Conservation (phyloP, 2,888 invertebrate species). For the Nephrocerus scutellatus region DNA sequence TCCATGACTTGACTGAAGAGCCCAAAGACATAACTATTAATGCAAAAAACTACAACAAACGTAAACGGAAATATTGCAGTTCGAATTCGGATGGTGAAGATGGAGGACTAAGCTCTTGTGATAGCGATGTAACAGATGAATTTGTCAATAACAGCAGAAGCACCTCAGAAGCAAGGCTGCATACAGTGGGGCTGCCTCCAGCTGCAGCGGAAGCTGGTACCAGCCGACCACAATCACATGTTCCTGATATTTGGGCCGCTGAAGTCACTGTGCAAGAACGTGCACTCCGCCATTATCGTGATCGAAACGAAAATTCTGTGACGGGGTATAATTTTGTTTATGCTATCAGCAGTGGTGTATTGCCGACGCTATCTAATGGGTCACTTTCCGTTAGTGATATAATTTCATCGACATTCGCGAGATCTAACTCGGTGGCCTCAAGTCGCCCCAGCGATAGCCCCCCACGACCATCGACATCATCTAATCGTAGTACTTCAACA, state of each 20-base stretch:
- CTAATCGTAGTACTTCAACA: conserved; percentile 20
- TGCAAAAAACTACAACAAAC: conserved; percentile 19
- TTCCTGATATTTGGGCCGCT: conserved; percentile 48
- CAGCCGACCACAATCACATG: conserved; percentile 30
- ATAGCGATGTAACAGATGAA: no score
- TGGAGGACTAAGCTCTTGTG: conserved; percentile 21
- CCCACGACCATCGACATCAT: conserved; percentile 7
- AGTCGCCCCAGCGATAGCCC: conserved; percentile 2
- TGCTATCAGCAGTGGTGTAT: conserved; percentile 45
- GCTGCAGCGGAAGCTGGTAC: conserved; percentile 4
- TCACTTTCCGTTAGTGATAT: not conserved
- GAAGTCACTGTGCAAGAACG: conserved; percentile 46
- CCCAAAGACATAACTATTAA: conserved; percentile 45
- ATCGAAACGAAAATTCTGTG: conserved; percentile 34
- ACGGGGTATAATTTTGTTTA: conserved; percentile 46
- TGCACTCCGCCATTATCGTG: conserved; percentile 37
- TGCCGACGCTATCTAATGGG: conserved; percentile 26
- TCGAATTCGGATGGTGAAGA: conserved; percentile 25
- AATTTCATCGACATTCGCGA: not conserved
- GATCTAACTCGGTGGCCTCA: not conserved
- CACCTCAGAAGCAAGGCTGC: conserved; percentile 3
- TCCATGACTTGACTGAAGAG: conserved; percentile 82
- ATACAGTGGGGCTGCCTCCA: not conserved
- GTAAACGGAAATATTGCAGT: conserved; percentile 31
- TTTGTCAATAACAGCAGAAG: conserved; percentile 8